These are phyloP conservation scores for Trachemys scripta DNA, from an alignment of 2,113 vertebrate genomes.

Conservation along the genomic window DNA sequence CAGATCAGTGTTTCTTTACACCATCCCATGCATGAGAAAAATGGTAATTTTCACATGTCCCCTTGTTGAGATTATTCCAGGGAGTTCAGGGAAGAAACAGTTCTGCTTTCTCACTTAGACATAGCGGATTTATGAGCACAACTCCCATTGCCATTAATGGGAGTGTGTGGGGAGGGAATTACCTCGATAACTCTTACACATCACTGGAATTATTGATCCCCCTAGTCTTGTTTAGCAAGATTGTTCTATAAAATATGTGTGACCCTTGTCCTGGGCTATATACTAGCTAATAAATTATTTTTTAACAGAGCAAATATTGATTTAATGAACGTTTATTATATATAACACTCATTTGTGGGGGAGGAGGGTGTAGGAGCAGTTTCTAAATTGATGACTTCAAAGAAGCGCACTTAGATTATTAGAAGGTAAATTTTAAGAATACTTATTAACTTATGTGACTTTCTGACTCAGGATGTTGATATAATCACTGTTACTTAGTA, in stretches of 20 bases:
- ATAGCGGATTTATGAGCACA: background rate
- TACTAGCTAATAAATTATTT: background rate
- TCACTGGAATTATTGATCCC: background rate
- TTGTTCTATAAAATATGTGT: background rate
- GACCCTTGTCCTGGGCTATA: background rate
- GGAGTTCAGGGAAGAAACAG: background rate
- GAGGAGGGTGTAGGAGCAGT: background rate
- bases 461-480: slow-evolving; percentile 10
- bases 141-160: rapidly evolving
- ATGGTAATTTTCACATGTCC: background rate
- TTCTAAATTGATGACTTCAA: slow-evolving; percentile 31
- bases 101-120: background rate
- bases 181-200: background rate
- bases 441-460: slow-evolving; percentile 31
- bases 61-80: background rate
- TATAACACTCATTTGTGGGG: background rate
- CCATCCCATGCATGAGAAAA: background rate
- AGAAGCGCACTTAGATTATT: slow-evolving; percentile 6
- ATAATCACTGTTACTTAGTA: background rate
- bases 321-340: background rate
- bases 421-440: slow-evolving; percentile 33
- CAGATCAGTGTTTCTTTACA: background rate
- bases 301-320: background rate
- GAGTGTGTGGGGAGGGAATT: background rate
- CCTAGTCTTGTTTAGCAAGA: background rate